Evolutionary conservation across 2,797 vertebrate species (phyloP).

Genomic region (Alca torda): DNA sequence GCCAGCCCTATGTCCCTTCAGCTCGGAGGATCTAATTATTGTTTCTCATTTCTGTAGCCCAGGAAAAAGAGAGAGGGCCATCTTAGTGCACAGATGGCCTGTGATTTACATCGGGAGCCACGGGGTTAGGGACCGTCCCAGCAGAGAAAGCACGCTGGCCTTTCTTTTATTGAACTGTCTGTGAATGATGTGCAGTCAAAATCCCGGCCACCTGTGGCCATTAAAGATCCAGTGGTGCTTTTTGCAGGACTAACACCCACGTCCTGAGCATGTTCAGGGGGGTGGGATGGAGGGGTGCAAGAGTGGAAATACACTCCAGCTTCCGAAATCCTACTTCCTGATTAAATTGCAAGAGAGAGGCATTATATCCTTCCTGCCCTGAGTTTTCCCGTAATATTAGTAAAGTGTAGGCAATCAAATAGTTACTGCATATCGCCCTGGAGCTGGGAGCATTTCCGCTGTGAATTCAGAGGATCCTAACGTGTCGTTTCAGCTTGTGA

Average conservation of each 20-base stretch:
- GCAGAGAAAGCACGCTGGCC: not conserved
- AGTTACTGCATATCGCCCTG: not conserved
- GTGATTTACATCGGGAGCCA: not conserved
- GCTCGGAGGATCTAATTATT: constrained; percentile 15
- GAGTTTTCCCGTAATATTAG: not conserved
- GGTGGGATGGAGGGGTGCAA: not conserved
- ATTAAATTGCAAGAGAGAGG: not conserved
- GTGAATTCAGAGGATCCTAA: constrained; percentile 3
- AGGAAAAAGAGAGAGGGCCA: not conserved
- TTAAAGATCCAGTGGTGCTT: not conserved
- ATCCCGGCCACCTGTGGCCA: not conserved
- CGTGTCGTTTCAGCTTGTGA: not conserved
- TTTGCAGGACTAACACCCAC: not conserved
- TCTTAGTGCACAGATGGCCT: constrained; percentile 20
- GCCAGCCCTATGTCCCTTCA: not conserved
- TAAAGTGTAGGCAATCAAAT: not conserved
- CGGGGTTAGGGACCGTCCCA: constrained; percentile 28
- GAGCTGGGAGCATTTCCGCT: not conserved
- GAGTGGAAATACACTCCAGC: not conserved
- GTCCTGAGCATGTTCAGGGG: not conserved
- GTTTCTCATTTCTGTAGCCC: constrained; percentile 7
- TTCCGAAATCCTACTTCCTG: not conserved
- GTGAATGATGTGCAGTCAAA: not conserved
- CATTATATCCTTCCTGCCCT: not conserved
- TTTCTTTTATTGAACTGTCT: constrained; percentile 40